Conservation (phyloP, 2,113 vertebrate genomes). For the Cheirogaleus medius region DNA sequence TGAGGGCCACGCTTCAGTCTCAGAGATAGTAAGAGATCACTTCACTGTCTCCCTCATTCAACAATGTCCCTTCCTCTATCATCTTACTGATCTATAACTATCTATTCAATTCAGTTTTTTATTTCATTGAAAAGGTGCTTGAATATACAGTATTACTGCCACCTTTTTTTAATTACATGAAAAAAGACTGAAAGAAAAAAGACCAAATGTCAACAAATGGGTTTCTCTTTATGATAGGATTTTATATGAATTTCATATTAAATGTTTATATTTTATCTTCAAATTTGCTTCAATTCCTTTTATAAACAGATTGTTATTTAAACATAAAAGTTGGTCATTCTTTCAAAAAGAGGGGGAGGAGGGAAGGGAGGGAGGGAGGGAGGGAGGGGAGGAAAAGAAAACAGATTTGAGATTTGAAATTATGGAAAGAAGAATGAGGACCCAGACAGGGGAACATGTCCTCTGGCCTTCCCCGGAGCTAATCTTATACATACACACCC, state of each 20-base stretch:
- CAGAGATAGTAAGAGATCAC: background rate
- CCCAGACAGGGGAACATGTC: background rate
- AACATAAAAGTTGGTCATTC: background rate
- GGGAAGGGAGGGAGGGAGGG: background rate
- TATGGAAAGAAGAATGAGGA: background rate
- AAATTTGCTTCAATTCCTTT: slow-evolving; percentile 25
- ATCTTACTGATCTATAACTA: background rate
- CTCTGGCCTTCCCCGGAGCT: background rate
- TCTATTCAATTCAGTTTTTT: background rate
- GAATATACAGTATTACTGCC: background rate
- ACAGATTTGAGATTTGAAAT: background rate
- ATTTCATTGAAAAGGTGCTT: background rate
- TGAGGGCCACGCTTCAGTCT: background rate
- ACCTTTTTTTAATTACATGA: slow-evolving; percentile 15
- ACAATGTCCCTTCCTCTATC: background rate
- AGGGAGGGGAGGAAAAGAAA: background rate
- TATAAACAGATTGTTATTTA: background rate
- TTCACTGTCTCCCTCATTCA: background rate
- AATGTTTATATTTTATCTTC: background rate
- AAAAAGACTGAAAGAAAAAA: slow-evolving; percentile 13
- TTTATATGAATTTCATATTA: background rate
- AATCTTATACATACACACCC: background rate
- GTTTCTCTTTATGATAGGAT: background rate
- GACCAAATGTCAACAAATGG: background rate
- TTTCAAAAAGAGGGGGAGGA: background rate